Percentiles rank a stretch among this genome's conserved stretches.
Conservation (phyloP, 2,113 vertebrate genomes). For the Sakesphorus luctuosus region DNA sequence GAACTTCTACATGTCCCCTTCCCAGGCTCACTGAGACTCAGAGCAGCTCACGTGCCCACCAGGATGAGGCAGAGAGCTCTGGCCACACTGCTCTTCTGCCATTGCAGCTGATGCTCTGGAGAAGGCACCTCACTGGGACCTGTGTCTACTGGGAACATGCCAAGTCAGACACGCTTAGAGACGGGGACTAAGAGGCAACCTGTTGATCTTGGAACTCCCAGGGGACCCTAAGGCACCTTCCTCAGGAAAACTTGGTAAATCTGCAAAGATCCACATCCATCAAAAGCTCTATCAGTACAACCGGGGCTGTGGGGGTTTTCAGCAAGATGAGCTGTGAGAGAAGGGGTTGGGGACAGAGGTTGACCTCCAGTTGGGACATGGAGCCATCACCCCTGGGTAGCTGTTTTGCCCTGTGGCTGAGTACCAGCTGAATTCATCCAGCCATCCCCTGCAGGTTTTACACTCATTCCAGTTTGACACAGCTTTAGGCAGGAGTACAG, state of each 20-base stretch:
- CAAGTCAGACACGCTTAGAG: not conserved
- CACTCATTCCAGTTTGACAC: not conserved
- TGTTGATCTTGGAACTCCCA: not conserved
- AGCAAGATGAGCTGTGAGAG: not conserved
- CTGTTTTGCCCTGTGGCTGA: not conserved
- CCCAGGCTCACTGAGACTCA: not conserved
- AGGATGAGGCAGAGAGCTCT: not conserved
- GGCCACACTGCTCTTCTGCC: not conserved
- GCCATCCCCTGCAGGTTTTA: not conserved
- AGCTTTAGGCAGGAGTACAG: not conserved
- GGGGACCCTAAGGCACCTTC: not conserved
- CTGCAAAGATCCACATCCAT: not conserved
- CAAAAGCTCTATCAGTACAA: not conserved
- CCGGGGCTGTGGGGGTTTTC: not conserved
- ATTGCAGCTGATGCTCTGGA: accelerated
- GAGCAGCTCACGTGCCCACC: not conserved
- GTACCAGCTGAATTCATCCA: not conserved
- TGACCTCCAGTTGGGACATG: not conserved
- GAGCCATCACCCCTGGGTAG: not conserved
- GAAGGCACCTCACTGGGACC: accelerated
- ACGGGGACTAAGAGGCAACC: not conserved
- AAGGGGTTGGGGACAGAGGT: not conserved
- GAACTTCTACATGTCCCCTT: not conserved
- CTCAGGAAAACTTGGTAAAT: not conserved
- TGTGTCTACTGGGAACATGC: not conserved